Percentiles rank a stretch among this genome's conserved stretches.
These are phyloP conservation scores for Pseudomyrmex concolor DNA, from an alignment of 1,140 invertebrate genomes.

Conservation along the genomic window DNA sequence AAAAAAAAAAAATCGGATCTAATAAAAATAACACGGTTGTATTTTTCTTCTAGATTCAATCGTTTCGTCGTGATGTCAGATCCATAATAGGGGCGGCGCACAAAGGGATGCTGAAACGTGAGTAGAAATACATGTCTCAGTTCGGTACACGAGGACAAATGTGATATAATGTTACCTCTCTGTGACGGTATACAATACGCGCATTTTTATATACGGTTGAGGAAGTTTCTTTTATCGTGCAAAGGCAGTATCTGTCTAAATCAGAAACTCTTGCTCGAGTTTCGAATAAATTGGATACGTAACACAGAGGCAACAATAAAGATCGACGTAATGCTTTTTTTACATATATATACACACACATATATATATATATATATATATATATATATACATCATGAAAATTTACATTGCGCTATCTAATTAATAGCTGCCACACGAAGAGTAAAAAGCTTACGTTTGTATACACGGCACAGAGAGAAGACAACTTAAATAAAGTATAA, in stretches of 20 bases:
- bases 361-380: neutral
- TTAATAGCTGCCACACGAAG: too few relatives aligned
- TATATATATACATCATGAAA: neutral
- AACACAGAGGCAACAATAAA: slow-evolving; percentile 31
- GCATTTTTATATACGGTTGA: slow-evolving; percentile 68
- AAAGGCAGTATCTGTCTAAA: slow-evolving; percentile 59
- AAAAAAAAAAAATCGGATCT: too few relatives aligned
- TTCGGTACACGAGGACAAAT: slow-evolving; percentile 72
- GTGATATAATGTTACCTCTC: slow-evolving; percentile 73
- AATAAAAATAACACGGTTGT: slow-evolving; percentile 45
- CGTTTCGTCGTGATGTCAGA: slow-evolving; percentile 58
- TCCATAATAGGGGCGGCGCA: slow-evolving; percentile 56
- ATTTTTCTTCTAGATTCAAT: slow-evolving; percentile 61
- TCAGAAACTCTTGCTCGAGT: slow-evolving; percentile 58
- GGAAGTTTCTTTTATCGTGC: slow-evolving; percentile 64
- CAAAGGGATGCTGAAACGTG: slow-evolving; percentile 67
- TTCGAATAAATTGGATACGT: slow-evolving; percentile 56
- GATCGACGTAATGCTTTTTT: slow-evolving; percentile 15
- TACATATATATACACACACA: slow-evolving; percentile 32
- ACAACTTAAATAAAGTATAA: neutral
- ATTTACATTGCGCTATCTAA: slow-evolving; percentile 6
- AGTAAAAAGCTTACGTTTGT: neutral
- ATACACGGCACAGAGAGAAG: neutral
- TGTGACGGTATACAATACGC: slow-evolving; percentile 63
- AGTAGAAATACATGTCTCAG: slow-evolving; percentile 71